Evolutionary conservation across 37 sponge, comb jelly and placozoan genomes (phyloP).

Genomic region (Spongia lamella): DNA sequence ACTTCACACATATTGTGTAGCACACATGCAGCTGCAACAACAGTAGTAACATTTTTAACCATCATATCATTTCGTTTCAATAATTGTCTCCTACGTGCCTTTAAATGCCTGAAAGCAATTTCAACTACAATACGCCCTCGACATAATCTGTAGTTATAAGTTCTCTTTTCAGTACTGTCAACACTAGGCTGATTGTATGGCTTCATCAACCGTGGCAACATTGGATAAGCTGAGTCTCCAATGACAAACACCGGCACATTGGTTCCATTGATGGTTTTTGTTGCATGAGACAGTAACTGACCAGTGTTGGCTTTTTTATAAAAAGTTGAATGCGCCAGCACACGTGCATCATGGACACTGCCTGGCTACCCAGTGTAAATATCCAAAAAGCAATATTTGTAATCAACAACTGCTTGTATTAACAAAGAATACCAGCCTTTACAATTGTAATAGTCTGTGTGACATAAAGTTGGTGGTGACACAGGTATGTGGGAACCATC

Average conservation of each 20-base stretch:
- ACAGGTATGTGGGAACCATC: constrained; percentile 23
- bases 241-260: constrained; percentile 4
- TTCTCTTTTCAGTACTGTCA: not conserved
- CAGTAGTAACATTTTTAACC: not conserved
- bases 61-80: not conserved
- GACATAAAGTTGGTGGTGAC: not conserved
- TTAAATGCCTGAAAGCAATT: constrained; percentile 10
- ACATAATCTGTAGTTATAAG: constrained; percentile 7
- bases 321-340: constrained; percentile 3
- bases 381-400: not conserved
- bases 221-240: constrained; percentile 23
- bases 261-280: not conserved
- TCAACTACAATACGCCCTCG: constrained; percentile 13
- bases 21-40: no score
- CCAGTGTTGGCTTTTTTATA: not conserved
- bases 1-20: not conserved
- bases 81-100: not conserved
- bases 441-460: constrained; percentile 7
- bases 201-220: constrained; percentile 21
- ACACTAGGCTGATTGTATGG: not conserved
- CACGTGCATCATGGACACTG: constrained; percentile 26
- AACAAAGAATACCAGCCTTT: constrained; percentile 30
- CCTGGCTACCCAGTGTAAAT: constrained; percentile 24
- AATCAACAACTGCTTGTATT: constrained; percentile 15
- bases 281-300: not conserved